These are phyloP conservation scores for Anagyrus pseudococci DNA, from an alignment of 2,888 invertebrate genomes.

Conservation along the genomic window DNA sequence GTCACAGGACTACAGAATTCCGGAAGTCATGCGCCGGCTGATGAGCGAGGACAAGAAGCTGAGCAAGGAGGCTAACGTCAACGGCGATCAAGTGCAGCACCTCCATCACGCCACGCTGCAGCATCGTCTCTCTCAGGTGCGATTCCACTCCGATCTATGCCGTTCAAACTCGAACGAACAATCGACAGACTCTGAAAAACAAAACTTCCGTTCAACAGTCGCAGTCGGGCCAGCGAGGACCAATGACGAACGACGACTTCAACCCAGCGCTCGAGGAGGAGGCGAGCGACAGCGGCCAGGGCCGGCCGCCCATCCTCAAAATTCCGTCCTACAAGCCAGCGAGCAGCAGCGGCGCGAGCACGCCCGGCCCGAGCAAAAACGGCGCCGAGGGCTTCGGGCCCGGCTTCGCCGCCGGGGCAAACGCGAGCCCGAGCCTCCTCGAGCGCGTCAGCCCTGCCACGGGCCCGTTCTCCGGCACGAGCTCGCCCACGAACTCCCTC, in stretches of 20 bases:
- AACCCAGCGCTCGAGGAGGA: slow-evolving; percentile 60
- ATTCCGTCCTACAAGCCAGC: slow-evolving; percentile 90
- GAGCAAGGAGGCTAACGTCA: slow-evolving; percentile 57
- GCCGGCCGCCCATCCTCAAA: slow-evolving; percentile 81
- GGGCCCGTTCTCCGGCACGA: slow-evolving; percentile 64
- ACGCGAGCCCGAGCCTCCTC: slow-evolving; percentile 62
- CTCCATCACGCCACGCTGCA: slow-evolving; percentile 47
- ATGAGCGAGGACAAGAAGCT: slow-evolving; percentile 66
- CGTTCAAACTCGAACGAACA: slow-evolving; percentile 3
- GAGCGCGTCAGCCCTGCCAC: slow-evolving; percentile 62
- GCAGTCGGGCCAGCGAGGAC: slow-evolving; percentile 46
- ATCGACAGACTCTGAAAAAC: slow-evolving; percentile 33
- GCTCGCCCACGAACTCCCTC: slow-evolving; percentile 61
- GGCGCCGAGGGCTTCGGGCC: slow-evolving; percentile 45
- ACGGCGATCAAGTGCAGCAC: slow-evolving; percentile 53
- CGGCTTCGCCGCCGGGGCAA: slow-evolving; percentile 44
- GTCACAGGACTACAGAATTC: slow-evolving; percentile 62
- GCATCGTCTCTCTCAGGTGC: slow-evolving; percentile 41
- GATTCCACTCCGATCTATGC: slow-evolving; percentile 2
- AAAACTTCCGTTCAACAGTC: slow-evolving; percentile 43
- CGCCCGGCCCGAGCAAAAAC: slow-evolving; percentile 57
- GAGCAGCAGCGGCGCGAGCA: slow-evolving; percentile 44
- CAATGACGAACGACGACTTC: slow-evolving; percentile 64
- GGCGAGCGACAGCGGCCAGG: slow-evolving; percentile 59
- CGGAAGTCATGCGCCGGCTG: slow-evolving; percentile 67